Percentiles rank a stretch among this genome's conserved stretches.
Conservation (phyloP, 2,113 vertebrate genomes). For the Lepisosteus osseus region DNA sequence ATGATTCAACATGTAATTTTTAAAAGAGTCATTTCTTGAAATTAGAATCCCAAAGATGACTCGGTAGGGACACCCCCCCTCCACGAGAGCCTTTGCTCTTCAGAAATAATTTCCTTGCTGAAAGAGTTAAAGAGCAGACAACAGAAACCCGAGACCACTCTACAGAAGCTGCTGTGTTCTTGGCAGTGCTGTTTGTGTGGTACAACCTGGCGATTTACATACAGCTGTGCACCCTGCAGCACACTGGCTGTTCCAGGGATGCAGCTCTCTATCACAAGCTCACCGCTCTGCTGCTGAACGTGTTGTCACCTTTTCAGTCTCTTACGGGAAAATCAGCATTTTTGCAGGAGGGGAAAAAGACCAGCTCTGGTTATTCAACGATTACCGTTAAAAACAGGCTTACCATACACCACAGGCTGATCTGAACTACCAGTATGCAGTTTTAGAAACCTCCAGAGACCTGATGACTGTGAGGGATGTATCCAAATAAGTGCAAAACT, state of each 20-base stretch:
- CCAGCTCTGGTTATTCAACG: background rate
- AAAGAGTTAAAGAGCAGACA: background rate
- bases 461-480: too few relatives aligned
- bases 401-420: too few relatives aligned
- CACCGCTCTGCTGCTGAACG: too few relatives aligned
- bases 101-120: background rate
- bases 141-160: background rate
- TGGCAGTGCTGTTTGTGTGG: too few relatives aligned
- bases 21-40: conserved; percentile 14
- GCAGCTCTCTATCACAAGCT: background rate
- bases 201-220: background rate
- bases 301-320: background rate
- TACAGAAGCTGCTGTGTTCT: background rate
- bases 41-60: conserved; percentile 5
- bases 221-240: too few relatives aligned
- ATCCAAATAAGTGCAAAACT: too few relatives aligned
- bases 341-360: background rate
- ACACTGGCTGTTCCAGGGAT: background rate
- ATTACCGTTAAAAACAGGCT: background rate
- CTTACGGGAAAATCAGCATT: background rate
- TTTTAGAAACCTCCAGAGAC: too few relatives aligned
- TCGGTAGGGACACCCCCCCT: conserved; percentile 5
- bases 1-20: conserved; percentile 2
- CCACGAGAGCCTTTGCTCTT: background rate
- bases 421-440: too few relatives aligned